A percentile compares a stretch with the other conserved stretches of the same genome.
Evolutionary conservation across 2,888 invertebrate species (phyloP).

Genomic region (Thereva unica): DNA sequence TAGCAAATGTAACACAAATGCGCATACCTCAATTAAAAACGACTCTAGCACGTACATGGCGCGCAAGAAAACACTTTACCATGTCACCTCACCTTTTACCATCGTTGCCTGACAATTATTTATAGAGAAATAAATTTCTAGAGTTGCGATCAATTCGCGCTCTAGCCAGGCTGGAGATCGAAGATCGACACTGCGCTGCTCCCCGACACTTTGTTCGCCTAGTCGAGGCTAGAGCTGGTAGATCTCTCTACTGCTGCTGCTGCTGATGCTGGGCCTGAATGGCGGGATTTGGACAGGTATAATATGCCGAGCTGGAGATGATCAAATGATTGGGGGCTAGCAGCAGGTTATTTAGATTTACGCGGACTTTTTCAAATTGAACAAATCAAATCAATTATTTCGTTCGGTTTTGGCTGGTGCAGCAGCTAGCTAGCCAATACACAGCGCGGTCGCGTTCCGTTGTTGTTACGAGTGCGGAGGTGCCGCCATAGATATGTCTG

Average conservation of each 20-base stretch:
- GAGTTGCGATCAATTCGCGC: slow-evolving; percentile 18
- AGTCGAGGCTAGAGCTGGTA: too few species aligned
- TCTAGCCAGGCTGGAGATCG: slow-evolving; percentile 15
- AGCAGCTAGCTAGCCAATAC: too few species aligned
- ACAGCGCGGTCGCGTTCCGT: background rate
- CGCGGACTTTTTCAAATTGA: slow-evolving; percentile 33
- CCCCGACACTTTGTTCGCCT: background rate
- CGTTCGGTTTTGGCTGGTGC: slow-evolving; percentile 11
- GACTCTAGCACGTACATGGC: slow-evolving; percentile 15
- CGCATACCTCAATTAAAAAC: slow-evolving; percentile 34
- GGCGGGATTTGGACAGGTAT: background rate
- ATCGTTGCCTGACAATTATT: slow-evolving; percentile 28
- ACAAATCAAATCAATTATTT: slow-evolving; percentile 37
- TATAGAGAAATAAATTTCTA: slow-evolving; percentile 29
- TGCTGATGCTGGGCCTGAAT: too few species aligned
- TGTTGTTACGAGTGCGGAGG: too few species aligned
- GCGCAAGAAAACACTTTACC: slow-evolving; percentile 16
- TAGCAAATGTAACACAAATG: slow-evolving; percentile 28
- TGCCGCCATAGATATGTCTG: too few species aligned
- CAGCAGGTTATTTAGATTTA: slow-evolving; percentile 35
- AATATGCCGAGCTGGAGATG: slow-evolving; percentile 18
- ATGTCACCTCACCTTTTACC: slow-evolving; percentile 25
- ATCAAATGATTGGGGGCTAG: slow-evolving; percentile 31
- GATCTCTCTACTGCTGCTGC: too few species aligned
- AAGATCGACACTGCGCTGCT: slow-evolving; percentile 12